Evolutionary conservation across 2,113 vertebrate species (phyloP), one percentile per base, ranked within the genome.

Genomic region (Theristicus caerulescens): DNA sequence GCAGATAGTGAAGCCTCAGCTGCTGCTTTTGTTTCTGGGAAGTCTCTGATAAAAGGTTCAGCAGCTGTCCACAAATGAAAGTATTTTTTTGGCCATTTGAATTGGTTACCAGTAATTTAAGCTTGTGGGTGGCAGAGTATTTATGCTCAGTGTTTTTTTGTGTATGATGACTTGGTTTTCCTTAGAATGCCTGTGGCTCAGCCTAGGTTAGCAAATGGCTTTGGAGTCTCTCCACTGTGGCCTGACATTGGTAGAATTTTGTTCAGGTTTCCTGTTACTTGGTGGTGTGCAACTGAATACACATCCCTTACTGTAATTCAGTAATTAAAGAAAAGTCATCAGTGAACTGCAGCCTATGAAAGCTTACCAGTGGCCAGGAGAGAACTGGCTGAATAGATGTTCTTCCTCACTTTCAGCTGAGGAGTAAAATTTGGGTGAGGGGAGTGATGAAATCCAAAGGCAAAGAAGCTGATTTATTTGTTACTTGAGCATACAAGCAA

Each of bases 231-330:
- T 77, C 38, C 54, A 24, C 25, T 89, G 54, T 88, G 82, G 88
- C 54, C 91, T 96, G 72, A 66, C 6, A 3, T 80, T 92, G 2
- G 3, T 24, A 58, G 54, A 72, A 27, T 58, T 57, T 61, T 94
- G 19, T 89, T 89, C 62, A 73, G 49, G 20, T 95, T 97, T 94
- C 86, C 78, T 78, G 67, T 82, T 84, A 59, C 16, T 88, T 78
- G 64, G 4, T 89, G 57, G 49, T 91, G n/a, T 86, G 59, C 29
- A 78, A 13, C 7, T 66, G 54, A 71, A 42, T 32, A 12, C 6
- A 3, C 55, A 16, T 34, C n/a, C 16, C 18, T 62, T 61, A 12
- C 6, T 46, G 51, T 54, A 58, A 61, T 40, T 91, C 16, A 76
- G 31, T 38, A 62, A 25, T 79, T 64, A 32, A 15, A 44, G 67